Base-by-base conservation (phyloP, 37 sponge, comb jelly and placozoan species). In the Oscarella lobularis region DNA sequence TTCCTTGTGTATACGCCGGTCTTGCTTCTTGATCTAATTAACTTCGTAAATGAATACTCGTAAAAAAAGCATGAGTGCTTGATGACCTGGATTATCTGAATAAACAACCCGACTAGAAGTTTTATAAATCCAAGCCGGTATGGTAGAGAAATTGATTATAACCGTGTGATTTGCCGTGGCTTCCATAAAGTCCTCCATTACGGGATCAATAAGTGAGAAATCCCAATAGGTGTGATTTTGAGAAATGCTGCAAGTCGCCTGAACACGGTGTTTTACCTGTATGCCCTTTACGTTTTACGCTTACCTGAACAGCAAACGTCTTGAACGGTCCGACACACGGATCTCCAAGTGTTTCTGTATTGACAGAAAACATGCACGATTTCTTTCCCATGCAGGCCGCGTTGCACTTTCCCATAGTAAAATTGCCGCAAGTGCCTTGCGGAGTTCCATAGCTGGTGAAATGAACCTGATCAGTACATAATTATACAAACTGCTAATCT, bases 1-100 rank as follows among this genome's bases (percentile, higher is more conserved):
- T 68, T 4, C 71, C 71, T 14, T 68, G 71, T 68, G 71, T 68
- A 14, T 68, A 68, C n/a, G n/a, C n/a, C n/a, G n/a, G n/a, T n/a
- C n/a, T n/a, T n/a, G n/a, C n/a, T n/a, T n/a, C n/a, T n/a, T n/a
- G n/a, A n/a, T n/a, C n/a, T n/a, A n/a, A n/a, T n/a, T n/a, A n/a
- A n/a, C n/a, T n/a, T n/a, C n/a, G n/a, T n/a, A n/a, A n/a, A n/a
- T n/a, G n/a, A n/a, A n/a, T n/a, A n/a, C n/a, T n/a, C n/a, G n/a
- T n/a, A n/a, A n/a, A n/a, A n/a, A 68, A 5, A 4, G n/a, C n/a
- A n/a, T n/a, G n/a, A n/a, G n/a, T n/a, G n/a, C n/a, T n/a, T n/a
- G 29, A 32, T 14, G 29, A 68, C 71, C 71, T 5, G 71, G 71
- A 20, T 68, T 68, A 20, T 68, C 71, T 29, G 71, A 35, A 68